These are phyloP conservation scores for Parauchenoglanis punctatus DNA, from an alignment of 2,797 vertebrate species.

Conservation along the genomic window DNA sequence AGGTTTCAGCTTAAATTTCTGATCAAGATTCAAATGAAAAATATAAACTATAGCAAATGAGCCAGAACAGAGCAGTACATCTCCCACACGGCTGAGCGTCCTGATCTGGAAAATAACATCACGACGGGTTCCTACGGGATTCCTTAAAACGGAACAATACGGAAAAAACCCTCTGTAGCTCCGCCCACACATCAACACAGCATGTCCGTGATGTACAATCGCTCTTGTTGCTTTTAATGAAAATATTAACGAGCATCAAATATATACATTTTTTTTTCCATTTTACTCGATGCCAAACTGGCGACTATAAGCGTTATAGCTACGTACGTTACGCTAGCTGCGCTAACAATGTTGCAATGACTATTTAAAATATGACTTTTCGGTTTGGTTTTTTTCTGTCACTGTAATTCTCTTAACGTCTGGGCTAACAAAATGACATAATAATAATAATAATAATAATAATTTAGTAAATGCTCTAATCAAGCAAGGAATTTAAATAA, in stretches of 20 bases:
- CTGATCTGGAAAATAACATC: neutral
- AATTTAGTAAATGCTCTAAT: too few species aligned
- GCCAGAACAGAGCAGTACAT: too few species aligned
- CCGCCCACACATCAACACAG: neutral
- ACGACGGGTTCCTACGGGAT: neutral
- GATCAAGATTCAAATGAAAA: neutral
- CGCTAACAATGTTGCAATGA: neutral
- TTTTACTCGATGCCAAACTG: neutral
- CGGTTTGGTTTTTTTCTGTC: neutral
- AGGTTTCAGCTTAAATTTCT: neutral
- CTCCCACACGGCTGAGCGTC: too few species aligned
- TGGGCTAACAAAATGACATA: too few species aligned
- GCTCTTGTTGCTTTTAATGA: neutral
- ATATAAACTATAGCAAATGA: neutral
- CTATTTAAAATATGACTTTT: neutral
- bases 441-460: too few species aligned
- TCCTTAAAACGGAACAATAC: neutral
- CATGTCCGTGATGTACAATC: neutral
- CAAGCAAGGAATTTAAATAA: too few species aligned
- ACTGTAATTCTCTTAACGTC: too few species aligned
- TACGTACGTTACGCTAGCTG: neutral
- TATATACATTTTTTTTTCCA: neutral
- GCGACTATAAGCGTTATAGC: neutral
- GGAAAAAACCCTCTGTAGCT: neutral
- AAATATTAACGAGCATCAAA: neutral